Evolutionary conservation across 2,888 invertebrate species (phyloP), one percentile per base, ranked within the genome.

Genomic region (Tuberolachnus salignus): DNA sequence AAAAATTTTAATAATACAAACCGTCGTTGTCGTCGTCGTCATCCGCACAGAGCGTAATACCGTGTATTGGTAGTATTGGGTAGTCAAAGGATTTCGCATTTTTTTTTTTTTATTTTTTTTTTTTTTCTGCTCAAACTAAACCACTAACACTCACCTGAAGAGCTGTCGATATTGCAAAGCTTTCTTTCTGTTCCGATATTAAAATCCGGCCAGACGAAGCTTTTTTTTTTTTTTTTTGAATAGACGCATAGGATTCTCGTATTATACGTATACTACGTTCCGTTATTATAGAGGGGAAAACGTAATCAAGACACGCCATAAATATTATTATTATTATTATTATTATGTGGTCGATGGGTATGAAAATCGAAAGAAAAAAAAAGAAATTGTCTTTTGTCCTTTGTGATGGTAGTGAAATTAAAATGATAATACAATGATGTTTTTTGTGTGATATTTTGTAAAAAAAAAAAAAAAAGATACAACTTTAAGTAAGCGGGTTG

Each of bases 161-260:
- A 64, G 44, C n/a, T 19, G 44, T 14, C 26, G 19, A 66, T 75
- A 75, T 66, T 66, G 64, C 6, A 75, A 75, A 46, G 55, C 74
- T 46, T 63, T 75, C 21, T 66, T 34, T 34, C 34, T 34, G 34
- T 3, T 14, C 21, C 3, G 21, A 66, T 75, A 66, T 75, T 75
- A 66, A 75, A 75, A 75, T 46, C 55, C 16, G 44, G 2, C 10
- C 55, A 55, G 46, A 57, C 46, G 19, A n/a, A 55, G 64, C 55
- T 66, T 55, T 66, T 34, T 34, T 34, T 34, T 34, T 34, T 34
- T 34, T 34, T 34, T 34, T 34, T 34, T 34, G 66, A 55, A 75
- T 66, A 57, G 55, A 66, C 14, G 23, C 8, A 14, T 63, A 63
- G 23, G 34, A 34, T 6, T 34, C 34, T 34, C 34, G 34, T 6